These are phyloP conservation scores for Anthopleura xanthogrammica DNA, from an alignment of 92 coral and sea anemone genomes.

Conservation along the genomic window DNA sequence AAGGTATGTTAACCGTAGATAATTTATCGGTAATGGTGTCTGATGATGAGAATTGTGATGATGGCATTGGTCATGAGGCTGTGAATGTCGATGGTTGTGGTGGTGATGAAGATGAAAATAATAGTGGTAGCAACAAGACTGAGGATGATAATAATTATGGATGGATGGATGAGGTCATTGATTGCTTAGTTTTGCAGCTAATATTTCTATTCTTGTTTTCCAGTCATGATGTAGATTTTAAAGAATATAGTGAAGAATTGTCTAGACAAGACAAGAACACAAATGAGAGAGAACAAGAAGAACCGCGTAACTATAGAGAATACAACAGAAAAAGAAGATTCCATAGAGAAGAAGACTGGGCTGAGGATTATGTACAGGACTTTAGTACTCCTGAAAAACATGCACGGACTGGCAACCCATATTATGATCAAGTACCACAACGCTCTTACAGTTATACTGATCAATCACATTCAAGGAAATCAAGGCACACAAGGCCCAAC, in stretches of 20 bases:
- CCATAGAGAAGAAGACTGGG: background rate
- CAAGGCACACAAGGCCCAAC: background rate
- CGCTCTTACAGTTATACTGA: background rate
- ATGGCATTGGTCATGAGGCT: no score
- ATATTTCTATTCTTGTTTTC: background rate
- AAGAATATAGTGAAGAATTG: background rate
- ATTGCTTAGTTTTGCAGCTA: background rate
- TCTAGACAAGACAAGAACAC: background rate
- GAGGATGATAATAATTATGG: no score
- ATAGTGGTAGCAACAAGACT: no score
- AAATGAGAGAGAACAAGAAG: background rate
- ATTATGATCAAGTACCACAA: background rate
- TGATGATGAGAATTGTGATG: no score
- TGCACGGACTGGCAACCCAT: background rate
- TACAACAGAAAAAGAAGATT: background rate
- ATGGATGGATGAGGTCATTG: no score
- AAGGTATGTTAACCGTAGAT: no score
- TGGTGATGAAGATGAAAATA: no score
- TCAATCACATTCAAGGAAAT: background rate
- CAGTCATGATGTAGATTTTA: constrained; percentile 18
- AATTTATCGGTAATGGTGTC: no score
- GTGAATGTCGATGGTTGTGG: no score
- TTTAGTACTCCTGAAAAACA: background rate
- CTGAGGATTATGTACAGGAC: background rate
- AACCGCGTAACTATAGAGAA: background rate